Evolutionary conservation across 2,888 invertebrate species (phyloP).

Genomic region (Lagria hirta): DNA sequence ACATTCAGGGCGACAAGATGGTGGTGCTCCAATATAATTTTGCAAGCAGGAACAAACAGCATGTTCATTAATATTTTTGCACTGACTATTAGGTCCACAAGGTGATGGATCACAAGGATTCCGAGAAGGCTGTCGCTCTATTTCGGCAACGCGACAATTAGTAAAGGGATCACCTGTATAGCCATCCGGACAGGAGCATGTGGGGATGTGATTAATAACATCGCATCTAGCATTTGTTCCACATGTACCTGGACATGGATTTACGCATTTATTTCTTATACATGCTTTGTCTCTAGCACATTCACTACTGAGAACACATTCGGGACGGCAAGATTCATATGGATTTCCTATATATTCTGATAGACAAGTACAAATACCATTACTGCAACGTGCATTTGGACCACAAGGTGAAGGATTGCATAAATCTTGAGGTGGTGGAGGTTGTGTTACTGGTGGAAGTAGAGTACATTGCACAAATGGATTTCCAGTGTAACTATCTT

Average conservation of each 20-base stretch:
- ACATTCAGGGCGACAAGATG: conserved; percentile 59
- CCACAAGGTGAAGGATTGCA: conserved; percentile 78
- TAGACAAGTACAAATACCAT: conserved; percentile 64
- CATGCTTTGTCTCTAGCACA: conserved; percentile 67
- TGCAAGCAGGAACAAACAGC: conserved; percentile 58
- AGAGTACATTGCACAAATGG: conserved; percentile 72
- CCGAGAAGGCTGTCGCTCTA: conserved; percentile 34
- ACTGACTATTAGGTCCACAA: conserved; percentile 60
- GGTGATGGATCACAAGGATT: conserved; percentile 57
- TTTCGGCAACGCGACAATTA: conserved; percentile 43
- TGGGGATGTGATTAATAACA: conserved; percentile 71
- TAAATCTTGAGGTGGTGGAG: conserved; percentile 56
- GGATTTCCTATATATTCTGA: conserved; percentile 69
- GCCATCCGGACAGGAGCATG: conserved; percentile 69
- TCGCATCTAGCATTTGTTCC: conserved; percentile 70
- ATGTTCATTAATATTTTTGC: conserved; percentile 56
- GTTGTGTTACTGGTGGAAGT: conserved; percentile 54
- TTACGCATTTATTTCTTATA: conserved; percentile 66
- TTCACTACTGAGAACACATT: conserved; percentile 69
- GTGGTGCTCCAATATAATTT: conserved; percentile 59
- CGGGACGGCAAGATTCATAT: conserved; percentile 67
- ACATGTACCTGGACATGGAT: conserved; percentile 73
- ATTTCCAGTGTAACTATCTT: conserved; percentile 76
- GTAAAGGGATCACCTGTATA: conserved; percentile 63
- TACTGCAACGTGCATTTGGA: conserved; percentile 67